phyloP scores from a whole-genome alignment of 2,888 invertebrate species.

The Agrochola lota region DNA sequence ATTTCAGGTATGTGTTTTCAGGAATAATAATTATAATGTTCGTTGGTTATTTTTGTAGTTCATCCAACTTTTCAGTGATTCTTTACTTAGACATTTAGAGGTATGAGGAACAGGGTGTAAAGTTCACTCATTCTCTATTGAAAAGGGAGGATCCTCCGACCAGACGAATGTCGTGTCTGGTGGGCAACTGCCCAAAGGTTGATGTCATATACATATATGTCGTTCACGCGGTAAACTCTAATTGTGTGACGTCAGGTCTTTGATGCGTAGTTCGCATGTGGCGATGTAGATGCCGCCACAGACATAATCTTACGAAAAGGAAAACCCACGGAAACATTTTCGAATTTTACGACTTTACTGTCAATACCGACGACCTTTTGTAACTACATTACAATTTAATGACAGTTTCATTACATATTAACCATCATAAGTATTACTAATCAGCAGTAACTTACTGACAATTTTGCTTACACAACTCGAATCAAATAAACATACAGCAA shows the following conservation, averaged over 20 bases:
- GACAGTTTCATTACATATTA: conserved; percentile 11
- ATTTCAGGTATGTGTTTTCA: neutral
- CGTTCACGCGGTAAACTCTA: no score
- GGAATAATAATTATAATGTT: neutral
- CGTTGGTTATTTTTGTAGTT: conserved; percentile 1
- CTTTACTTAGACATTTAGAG: no score
- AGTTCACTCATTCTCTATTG: no score
- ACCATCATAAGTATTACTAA: neutral
- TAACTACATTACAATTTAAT: neutral
- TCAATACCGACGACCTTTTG: neutral
- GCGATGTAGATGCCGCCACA: no score
- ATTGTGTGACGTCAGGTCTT: no score
- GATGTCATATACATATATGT: no score
- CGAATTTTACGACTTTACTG: neutral
- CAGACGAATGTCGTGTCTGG: no score
- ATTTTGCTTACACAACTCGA: conserved; percentile 23
- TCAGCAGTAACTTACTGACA: neutral
- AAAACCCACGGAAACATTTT: neutral
- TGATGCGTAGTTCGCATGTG: no score
- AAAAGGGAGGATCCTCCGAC: no score
- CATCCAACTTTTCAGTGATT: neutral
- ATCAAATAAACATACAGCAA: conserved; percentile 15
- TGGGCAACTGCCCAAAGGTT: no score
- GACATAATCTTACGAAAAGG: neutral
- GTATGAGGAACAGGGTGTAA: no score